Evolutionary conservation across 1,140 invertebrate genomes (phyloP).

Genomic region (Scaptomyza montana): DNA sequence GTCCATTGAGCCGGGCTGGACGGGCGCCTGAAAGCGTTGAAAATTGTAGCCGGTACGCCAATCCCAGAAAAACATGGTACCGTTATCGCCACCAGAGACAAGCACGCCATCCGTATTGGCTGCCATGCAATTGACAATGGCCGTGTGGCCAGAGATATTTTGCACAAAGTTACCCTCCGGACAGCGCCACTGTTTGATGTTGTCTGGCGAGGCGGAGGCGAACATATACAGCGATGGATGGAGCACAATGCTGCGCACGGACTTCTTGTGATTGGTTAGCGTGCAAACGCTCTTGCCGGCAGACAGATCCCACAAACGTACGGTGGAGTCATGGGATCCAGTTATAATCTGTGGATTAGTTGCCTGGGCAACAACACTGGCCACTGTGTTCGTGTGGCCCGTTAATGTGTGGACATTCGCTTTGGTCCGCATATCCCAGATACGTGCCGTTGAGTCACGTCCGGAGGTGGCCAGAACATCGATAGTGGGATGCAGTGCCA

Average conservation of each 20-base stretch:
- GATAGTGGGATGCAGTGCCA: slow-evolving; percentile 97
- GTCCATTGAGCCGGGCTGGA: slow-evolving; percentile 99
- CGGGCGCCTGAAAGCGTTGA: slow-evolving; percentile 94
- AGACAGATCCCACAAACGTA: slow-evolving; percentile 98
- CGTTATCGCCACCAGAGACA: slow-evolving; percentile 99
- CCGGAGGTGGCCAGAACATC: slow-evolving; percentile 98
- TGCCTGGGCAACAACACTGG: slow-evolving; percentile 95
- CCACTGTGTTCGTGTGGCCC: slow-evolving; percentile 99
- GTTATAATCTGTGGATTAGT: slow-evolving; percentile 96
- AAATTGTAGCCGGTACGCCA: slow-evolving; percentile 99
- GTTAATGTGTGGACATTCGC: slow-evolving; percentile 98
- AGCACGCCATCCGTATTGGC: slow-evolving; percentile 97
- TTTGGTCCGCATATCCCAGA: slow-evolving; percentile 99
- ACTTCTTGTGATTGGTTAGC: slow-evolving; percentile 99
- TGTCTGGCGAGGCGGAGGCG: slow-evolving; percentile 98
- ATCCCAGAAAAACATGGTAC: slow-evolving; percentile 99
- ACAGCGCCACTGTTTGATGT: slow-evolving; percentile 99
- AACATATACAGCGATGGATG: slow-evolving; percentile 98
- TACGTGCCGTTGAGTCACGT: slow-evolving; percentile 96
- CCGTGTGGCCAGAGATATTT: slow-evolving; percentile 98
- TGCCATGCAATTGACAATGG: slow-evolving; percentile 98
- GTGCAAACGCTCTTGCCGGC: slow-evolving; percentile 97
- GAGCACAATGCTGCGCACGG: slow-evolving; percentile 94
- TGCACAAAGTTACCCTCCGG: slow-evolving; percentile 99
- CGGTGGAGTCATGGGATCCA: slow-evolving; percentile 92